phyloP scores from a whole-genome alignment of 2,888 invertebrate genomes.

The Orthonevra nobilis region DNA sequence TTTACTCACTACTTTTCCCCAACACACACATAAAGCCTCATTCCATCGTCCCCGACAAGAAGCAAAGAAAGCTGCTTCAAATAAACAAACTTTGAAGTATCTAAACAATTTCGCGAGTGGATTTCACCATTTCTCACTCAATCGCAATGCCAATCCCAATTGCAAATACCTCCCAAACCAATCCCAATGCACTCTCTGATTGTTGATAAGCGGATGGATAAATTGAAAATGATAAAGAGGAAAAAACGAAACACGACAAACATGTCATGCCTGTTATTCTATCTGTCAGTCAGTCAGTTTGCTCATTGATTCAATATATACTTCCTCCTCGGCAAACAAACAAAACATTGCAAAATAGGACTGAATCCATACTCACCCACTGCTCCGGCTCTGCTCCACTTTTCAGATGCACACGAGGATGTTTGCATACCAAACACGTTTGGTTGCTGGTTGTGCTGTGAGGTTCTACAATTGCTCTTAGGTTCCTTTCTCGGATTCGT shows the following conservation, averaged over 20 bases:
- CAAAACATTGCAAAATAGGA: constrained; percentile 23
- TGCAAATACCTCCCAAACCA: constrained; percentile 43
- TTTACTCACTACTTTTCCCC: constrained; percentile 5
- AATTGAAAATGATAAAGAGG: constrained; percentile 12
- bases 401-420: constrained; percentile 59
- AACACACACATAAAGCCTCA: not conserved
- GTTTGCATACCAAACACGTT: constrained; percentile 70
- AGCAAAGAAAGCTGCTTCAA: not conserved
- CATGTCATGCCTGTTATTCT: constrained; percentile 64
- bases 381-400: constrained; percentile 16
- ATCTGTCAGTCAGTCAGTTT: constrained; percentile 65
- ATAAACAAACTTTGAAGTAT: constrained; percentile 61
- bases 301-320: constrained; percentile 65
- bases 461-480: constrained; percentile 50
- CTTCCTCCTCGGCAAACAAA: constrained; percentile 58
- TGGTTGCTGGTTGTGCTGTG: constrained; percentile 39
- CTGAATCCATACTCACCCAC: too few species aligned
- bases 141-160: constrained; percentile 66
- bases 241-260: constrained; percentile 39
- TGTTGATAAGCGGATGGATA: constrained; percentile 60
- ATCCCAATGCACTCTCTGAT: constrained; percentile 28
- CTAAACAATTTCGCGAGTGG: constrained; percentile 64
- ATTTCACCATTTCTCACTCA: constrained; percentile 67
- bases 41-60: too few species aligned
- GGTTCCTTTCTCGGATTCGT: constrained; percentile 42